A percentile compares a stretch with the other conserved stretches of the same genome.
These are phyloP conservation scores for Syrrhaptes paradoxus DNA, from an alignment of 2,113 vertebrate genomes.

Conservation along the genomic window DNA sequence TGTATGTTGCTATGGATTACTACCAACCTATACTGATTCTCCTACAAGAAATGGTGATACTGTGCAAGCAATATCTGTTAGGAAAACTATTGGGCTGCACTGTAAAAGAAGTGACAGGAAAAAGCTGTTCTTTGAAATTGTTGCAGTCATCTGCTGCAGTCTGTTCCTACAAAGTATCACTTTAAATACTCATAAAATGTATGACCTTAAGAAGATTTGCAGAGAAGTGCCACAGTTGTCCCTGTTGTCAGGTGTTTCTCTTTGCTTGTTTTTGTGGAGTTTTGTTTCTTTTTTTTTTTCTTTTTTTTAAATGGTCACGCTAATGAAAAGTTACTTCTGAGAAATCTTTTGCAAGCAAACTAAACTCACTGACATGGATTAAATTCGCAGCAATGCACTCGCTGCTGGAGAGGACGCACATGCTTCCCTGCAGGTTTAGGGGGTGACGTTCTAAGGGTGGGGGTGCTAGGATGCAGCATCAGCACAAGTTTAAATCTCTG, in stretches of 20 bases:
- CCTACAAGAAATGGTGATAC: background rate
- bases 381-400: background rate
- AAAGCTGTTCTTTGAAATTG: background rate
- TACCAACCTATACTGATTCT: conserved; percentile 10
- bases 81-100: background rate
- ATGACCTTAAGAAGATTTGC: background rate
- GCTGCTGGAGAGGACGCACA: background rate
- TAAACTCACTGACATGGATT: background rate
- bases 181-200: background rate
- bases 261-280: background rate
- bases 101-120: background rate
- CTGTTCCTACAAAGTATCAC: background rate
- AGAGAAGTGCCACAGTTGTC: background rate
- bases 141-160: background rate
- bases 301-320: background rate
- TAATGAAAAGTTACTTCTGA: background rate
- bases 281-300: background rate
- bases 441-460: background rate
- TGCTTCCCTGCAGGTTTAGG: background rate
- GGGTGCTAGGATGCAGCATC: background rate
- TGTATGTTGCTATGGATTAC: conserved; percentile 17
- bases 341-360: background rate
- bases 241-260: background rate
- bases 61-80: background rate
- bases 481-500: background rate